Evolutionary conservation across 2,113 vertebrate genomes (phyloP).

Genomic region (Condylura cristata): DNA sequence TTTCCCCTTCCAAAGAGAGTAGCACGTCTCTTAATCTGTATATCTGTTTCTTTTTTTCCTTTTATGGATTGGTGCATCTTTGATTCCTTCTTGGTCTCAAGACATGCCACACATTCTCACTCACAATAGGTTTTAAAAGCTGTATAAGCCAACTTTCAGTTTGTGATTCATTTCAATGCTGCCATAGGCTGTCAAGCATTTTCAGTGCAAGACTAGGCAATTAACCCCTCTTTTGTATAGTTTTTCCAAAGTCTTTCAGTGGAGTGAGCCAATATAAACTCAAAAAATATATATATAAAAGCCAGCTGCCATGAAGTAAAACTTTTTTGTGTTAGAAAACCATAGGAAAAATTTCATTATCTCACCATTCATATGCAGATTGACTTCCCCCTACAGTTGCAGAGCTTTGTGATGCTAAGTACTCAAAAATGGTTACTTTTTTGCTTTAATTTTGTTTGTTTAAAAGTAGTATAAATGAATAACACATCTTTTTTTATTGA

Average conservation of each 20-base stretch:
- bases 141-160: conserved; percentile 57
- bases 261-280: conserved; percentile 76
- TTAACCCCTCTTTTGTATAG: conserved; percentile 77
- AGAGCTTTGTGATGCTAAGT: not conserved
- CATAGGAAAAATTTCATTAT: conserved; percentile 70
- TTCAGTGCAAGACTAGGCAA: conserved; percentile 78
- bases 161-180: conserved; percentile 59
- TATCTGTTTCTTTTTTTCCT: not conserved
- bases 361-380: conserved; percentile 75
- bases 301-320: conserved; percentile 26
- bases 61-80: not conserved
- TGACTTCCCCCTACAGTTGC: not conserved
- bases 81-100: not conserved
- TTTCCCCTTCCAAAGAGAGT: not conserved
- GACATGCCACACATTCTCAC: not conserved
- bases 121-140: not conserved
- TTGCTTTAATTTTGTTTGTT: conserved; percentile 10
- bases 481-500: not conserved
- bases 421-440: conserved; percentile 14
- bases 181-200: conserved; percentile 46
- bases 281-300: conserved; percentile 44
- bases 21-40: not conserved
- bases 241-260: conserved; percentile 56
- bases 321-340: conserved; percentile 74
- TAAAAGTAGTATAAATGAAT: conserved; percentile 18